These are phyloP conservation scores for Euleptes europaea DNA, from an alignment of 2,113 vertebrate species.

Conservation along the genomic window DNA sequence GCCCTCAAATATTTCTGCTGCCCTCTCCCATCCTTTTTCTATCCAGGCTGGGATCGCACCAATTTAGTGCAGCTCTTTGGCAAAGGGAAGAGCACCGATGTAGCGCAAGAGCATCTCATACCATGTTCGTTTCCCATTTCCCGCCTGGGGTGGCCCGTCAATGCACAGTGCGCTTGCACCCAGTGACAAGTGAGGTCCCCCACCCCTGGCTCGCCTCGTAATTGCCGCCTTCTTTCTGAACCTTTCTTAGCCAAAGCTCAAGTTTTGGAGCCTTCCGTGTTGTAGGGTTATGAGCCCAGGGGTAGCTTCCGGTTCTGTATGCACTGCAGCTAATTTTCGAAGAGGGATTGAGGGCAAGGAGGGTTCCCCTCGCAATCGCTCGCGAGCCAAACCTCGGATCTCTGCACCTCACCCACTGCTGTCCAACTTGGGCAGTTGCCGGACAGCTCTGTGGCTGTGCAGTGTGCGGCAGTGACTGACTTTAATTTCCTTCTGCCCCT, in stretches of 20 bases:
- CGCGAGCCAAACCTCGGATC: too few relatives aligned
- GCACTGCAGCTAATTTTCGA: background rate
- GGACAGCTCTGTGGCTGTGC: too few relatives aligned
- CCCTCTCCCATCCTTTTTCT: background rate
- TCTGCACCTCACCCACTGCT: too few relatives aligned
- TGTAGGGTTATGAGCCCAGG: background rate
- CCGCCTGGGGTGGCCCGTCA: background rate
- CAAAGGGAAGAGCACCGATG: background rate
- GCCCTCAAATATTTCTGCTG: background rate
- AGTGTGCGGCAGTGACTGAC: too few relatives aligned
- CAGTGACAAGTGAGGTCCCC: background rate
- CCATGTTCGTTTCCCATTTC: background rate
- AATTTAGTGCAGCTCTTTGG: background rate
- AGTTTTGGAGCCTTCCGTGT: background rate
- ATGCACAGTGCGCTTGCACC: too few relatives aligned
- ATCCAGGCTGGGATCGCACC: background rate
- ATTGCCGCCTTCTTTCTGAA: background rate
- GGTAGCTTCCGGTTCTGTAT: too few relatives aligned
- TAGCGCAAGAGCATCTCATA: background rate
- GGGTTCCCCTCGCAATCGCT: too few relatives aligned
- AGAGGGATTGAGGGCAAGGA: too few relatives aligned
- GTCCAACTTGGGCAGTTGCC: too few relatives aligned
- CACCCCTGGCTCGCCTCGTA: background rate
- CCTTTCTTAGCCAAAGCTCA: background rate
- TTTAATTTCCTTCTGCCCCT: too few relatives aligned